These are phyloP conservation scores for Acanthosepion pharaonis DNA, from an alignment of 2,888 invertebrate genomes.

Conservation along the genomic window DNA sequence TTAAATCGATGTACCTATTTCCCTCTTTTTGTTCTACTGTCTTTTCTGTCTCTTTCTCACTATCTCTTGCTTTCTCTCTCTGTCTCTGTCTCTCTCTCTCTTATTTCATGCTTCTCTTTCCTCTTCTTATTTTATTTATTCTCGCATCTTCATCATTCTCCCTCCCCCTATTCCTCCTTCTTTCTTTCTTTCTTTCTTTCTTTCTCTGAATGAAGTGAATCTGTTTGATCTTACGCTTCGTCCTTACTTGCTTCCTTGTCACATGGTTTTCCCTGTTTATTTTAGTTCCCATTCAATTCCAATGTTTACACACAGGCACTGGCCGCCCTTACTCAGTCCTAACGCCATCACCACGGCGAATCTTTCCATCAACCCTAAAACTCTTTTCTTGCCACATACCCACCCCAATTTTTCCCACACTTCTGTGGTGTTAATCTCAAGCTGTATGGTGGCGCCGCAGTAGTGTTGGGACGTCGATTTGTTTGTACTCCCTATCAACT, in stretches of 20 bases:
- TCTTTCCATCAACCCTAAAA: too few species aligned
- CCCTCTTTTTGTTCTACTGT: too few species aligned
- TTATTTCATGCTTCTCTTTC: too few species aligned
- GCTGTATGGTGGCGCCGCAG: not conserved
- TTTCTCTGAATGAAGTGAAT: not conserved
- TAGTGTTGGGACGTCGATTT: not conserved
- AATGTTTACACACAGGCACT: not conserved
- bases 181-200: too few species aligned
- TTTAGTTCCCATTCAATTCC: not conserved
- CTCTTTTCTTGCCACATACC: not conserved
- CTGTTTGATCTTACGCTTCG: not conserved
- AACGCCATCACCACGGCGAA: not conserved
- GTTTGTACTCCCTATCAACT: not conserved
- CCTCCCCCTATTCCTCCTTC: too few species aligned
- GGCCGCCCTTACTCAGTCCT: not conserved
- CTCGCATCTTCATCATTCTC: too few species aligned
- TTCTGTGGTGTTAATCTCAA: not conserved
- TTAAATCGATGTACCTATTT: too few species aligned
- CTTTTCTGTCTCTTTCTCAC: too few species aligned
- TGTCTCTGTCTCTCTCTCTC: too few species aligned
- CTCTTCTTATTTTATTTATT: too few species aligned
- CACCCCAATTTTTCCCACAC: not conserved
- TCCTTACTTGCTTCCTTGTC: not conserved
- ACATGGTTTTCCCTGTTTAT: not conserved
- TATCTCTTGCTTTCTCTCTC: too few species aligned